Evolutionary conservation across 1,140 invertebrate species (phyloP), one percentile per base, ranked within the genome.

Genomic region (Vanessa tameamea): DNA sequence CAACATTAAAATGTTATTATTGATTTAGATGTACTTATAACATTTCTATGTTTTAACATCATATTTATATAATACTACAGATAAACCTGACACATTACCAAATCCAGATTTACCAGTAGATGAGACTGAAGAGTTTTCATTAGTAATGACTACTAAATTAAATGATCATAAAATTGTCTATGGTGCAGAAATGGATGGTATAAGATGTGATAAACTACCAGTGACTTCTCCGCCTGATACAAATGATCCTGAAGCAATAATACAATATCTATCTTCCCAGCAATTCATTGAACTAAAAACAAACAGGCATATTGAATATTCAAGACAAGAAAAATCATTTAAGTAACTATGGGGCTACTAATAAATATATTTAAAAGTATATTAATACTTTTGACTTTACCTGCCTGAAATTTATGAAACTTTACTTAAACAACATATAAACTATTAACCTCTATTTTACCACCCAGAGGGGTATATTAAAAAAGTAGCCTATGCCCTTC

Each of bases 261-360:
- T 92, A 7, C 57, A 88, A 50, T 84, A 94, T 75, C 86, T 93
- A 47, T 87, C 90, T 68, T 82, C 85, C 23, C 78, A 93, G 16
- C 83, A 93, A 78, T 96, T 96, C 87, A 82, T 97, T 23, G 96
- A 97, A 89, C 84, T 97, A 0, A 97, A 97, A 93, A 97, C 96
- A 1, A 94, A 88, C 64, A 92, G 94, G 75, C 87, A 93, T 64
- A 93, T 96, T 57, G 86, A 94, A 67, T 83, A 81, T 79, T 66
- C 83, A 2, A 92, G 87, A 55, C 95, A 96, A 79, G 81, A 94
- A 59, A 87, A 77, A 55, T 94, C 91, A 81, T 95, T 96, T 82
- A 88, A 91, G 86, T 94, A 93, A 47, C 61, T 37, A 43, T 11
- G 37, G 37, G 37, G 37, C 7, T 43, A 43, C 6, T 43, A 43